Evolutionary conservation across 2,888 invertebrate genomes (phyloP), one percentile per base, ranked within the genome.

Genomic region (Hyposoter didymator): DNA sequence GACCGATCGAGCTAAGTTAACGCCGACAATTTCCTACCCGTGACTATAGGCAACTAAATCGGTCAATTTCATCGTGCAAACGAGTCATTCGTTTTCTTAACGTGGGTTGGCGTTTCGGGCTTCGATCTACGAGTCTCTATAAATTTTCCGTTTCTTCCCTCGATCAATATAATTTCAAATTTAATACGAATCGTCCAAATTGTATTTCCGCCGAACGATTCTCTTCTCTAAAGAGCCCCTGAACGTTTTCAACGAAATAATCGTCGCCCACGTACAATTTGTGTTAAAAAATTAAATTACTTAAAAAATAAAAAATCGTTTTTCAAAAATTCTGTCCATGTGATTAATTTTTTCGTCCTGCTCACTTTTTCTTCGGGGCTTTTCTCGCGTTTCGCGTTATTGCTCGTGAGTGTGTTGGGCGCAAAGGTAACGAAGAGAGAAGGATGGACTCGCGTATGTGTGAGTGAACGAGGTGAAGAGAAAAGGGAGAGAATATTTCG

Each of bases 401-500:
- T 89, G 87, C 84, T 39, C 22, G 35, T 0, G 45, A 64, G 19
- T 14, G 69, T 59, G 39, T 69, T 22, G 47, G 12, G 45, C 32
- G 19, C 14, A 35, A 52, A 32, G 45, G 22, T 1, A 47, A 32
- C 10, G 7, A 12, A 28, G 14, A 74, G 73, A 22, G 55, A 55
- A n/a, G 72, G n/a, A 64, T 45, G 52, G 12, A 45, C 43, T 52
- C n/a, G 52, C 3, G 14, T 39, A 32, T 59, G 74, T 59, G 43
- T 81, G 64, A 64, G 64, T 32, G 52, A 52, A 74, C 28, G 81
- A 52, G 64, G 62, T 67, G 75, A 83, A 75, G 72, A 73, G 76
- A 82, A 84, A 85, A 87, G 82, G 90, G 90, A 86, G 87, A 89
- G 83, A 89, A 90, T 89, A 93, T 93, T 93, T 93, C 92, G 93